Conservation (phyloP, 2,888 invertebrate species). For the Ectemnius cavifrons region DNA sequence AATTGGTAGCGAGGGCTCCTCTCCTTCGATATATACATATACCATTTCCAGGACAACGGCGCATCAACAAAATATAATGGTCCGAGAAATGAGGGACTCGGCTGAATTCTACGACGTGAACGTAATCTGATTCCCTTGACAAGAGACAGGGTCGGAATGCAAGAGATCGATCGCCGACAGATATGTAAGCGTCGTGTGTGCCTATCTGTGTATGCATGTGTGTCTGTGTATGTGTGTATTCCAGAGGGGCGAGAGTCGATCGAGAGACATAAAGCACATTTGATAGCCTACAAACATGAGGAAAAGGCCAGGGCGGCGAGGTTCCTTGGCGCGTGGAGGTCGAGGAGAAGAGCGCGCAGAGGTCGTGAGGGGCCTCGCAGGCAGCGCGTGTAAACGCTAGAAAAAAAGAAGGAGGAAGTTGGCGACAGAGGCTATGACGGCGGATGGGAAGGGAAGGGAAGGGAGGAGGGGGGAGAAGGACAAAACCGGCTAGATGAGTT, state of each 20-base stretch:
- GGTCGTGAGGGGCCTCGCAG: background rate
- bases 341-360: background rate
- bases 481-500: slow-evolving; percentile 58
- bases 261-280: too few relatives aligned
- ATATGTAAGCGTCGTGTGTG: too few relatives aligned
- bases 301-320: too few relatives aligned
- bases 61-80: background rate
- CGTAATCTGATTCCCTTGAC: too few relatives aligned
- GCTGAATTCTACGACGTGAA: background rate
- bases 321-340: background rate
- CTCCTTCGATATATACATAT: background rate
- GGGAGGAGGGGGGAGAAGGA: slow-evolving; percentile 10
- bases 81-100: slow-evolving; percentile 2
- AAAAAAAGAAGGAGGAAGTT: slow-evolving; percentile 19
- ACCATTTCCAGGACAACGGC: slow-evolving; percentile 3
- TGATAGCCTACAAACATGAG: too few relatives aligned
- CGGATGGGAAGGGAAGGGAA: too few relatives aligned
- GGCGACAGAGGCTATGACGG: too few relatives aligned
- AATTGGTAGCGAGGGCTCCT: background rate
- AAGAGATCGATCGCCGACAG: too few relatives aligned
- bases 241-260: too few relatives aligned
- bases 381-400: background rate
- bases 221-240: too few relatives aligned
- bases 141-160: too few relatives aligned
- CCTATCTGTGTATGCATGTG: too few relatives aligned